Evolutionary conservation across 2,888 invertebrate genomes (phyloP).

Genomic region (Torymus aiolomorphi): DNA sequence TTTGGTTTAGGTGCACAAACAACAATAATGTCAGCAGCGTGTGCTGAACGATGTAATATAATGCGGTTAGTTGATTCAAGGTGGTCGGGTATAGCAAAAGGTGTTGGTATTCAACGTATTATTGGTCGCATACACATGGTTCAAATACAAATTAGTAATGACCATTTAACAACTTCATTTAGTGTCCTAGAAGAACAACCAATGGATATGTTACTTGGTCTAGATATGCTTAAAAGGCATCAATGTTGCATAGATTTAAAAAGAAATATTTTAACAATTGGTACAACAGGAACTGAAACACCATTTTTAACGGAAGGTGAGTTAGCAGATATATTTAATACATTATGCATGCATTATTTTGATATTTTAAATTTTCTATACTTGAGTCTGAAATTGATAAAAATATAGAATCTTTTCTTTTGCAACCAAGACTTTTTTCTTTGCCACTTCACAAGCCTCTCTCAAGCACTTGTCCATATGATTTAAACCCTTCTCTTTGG

Average conservation of each 20-base stretch:
- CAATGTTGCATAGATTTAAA: constrained; percentile 96
- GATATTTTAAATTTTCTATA: no score
- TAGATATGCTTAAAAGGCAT: constrained; percentile 98
- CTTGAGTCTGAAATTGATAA: no score
- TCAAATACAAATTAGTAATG: constrained; percentile 95
- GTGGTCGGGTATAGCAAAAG: constrained; percentile 98
- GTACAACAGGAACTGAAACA: constrained; percentile 95
- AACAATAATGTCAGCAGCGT: constrained; percentile 97
- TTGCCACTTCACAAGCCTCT: no score
- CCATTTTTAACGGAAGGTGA: constrained; percentile 88
- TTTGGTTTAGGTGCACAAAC: constrained; percentile 99
- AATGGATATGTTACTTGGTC: constrained; percentile 98
- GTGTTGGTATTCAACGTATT: constrained; percentile 96
- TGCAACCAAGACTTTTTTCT: no score
- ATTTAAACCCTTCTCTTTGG: no score
- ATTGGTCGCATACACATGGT: constrained; percentile 98
- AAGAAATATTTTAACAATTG: constrained; percentile 90
- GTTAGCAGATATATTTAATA: no score
- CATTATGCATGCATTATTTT: no score
- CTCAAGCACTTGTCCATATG: no score
- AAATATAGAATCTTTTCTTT: no score
- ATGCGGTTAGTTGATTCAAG: constrained; percentile 91
- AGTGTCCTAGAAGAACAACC: constrained; percentile 97
- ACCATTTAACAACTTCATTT: constrained; percentile 96
- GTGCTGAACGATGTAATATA: constrained; percentile 95